Base-by-base conservation (phyloP, 37 sponge, comb jelly and placozoan species). In the Oscarella lobularis region DNA sequence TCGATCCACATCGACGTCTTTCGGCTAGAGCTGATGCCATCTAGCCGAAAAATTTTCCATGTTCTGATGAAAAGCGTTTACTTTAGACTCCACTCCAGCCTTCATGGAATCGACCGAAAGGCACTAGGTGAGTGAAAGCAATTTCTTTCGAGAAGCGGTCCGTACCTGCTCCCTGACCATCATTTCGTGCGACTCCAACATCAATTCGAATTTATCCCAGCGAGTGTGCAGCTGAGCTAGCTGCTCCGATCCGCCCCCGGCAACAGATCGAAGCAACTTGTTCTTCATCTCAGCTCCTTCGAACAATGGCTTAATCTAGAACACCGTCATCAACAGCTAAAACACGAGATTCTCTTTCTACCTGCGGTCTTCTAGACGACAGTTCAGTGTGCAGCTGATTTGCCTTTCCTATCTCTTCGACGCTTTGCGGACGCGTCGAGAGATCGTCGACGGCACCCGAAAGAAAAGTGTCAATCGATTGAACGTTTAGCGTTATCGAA, bases 161-260 rank as follows among this genome's bases (percentile, higher is more conserved):
- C 71, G 6, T 4, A 68, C 71, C 80, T 85, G 85, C 35, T 94
- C 99, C 66, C 83, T 86, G 77, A 98, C 90, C 92, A 94, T 94
- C 34, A 91, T 73, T 73, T 93, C 92, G 39, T 98, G 99, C 41
- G 90, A 87, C 80, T 98, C 99, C 87, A 98, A 82, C 89, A 98
- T 85, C 38, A 85, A 66, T 74, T 91, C 95, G 79, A 94, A 84
- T 76, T 86, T 88, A 66, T 94, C 95, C 99, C 99, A 98, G 30
- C 77, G 76, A 4, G 89, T 79, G 72, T 67, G 82, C 39, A 91
- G 84, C 38, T 86, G 80, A 6, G 66, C 37, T 33, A 98, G 60
- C 72, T 86, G 83, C 32, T 94, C 92, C 6, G 3, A 34, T 0
- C 92, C 92, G 32, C 89, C 80, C 9, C 95, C 99, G 39, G 89